These are phyloP conservation scores for Watsonalla binaria DNA, from an alignment of 2,888 invertebrate genomes.

Conservation along the genomic window DNA sequence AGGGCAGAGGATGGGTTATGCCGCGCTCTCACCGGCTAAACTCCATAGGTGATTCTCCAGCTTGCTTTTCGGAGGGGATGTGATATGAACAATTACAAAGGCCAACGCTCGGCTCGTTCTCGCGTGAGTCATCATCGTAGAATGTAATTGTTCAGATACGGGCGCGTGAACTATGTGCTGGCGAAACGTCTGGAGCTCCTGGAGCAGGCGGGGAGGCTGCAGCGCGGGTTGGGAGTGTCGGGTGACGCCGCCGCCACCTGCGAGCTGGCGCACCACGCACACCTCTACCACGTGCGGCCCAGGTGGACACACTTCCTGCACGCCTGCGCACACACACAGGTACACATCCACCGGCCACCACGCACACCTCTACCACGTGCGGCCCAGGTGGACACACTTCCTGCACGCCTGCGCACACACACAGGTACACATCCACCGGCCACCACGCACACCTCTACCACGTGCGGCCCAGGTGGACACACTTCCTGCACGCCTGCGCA, in stretches of 20 bases:
- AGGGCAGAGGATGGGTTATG: too few relatives aligned
- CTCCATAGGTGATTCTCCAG: too few relatives aligned
- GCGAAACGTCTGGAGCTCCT: constrained; percentile 94
- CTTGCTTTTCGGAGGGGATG: too few relatives aligned
- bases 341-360: constrained; percentile 62
- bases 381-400: constrained; percentile 96
- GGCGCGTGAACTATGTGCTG: constrained; percentile 98
- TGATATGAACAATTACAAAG: too few relatives aligned
- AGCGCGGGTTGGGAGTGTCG: constrained; percentile 90
- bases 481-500: constrained; percentile 80
- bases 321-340: constrained; percentile 46
- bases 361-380: constrained; percentile 96
- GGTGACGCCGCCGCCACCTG: constrained; percentile 97
- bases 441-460: constrained; percentile 96
- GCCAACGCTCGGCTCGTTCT: too few relatives aligned
- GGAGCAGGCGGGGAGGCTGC: constrained; percentile 91
- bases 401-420: constrained; percentile 55
- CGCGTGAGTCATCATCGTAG: neutral
- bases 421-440: constrained; percentile 30
- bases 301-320: constrained; percentile 93
- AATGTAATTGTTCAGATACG: constrained; percentile 81
- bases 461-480: constrained; percentile 94
- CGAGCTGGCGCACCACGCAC: constrained; percentile 99
- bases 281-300: constrained; percentile 93
- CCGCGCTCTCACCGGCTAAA: too few relatives aligned